Conservation (phyloP, 2,888 invertebrate genomes). For the Clitarchus hookeri region DNA sequence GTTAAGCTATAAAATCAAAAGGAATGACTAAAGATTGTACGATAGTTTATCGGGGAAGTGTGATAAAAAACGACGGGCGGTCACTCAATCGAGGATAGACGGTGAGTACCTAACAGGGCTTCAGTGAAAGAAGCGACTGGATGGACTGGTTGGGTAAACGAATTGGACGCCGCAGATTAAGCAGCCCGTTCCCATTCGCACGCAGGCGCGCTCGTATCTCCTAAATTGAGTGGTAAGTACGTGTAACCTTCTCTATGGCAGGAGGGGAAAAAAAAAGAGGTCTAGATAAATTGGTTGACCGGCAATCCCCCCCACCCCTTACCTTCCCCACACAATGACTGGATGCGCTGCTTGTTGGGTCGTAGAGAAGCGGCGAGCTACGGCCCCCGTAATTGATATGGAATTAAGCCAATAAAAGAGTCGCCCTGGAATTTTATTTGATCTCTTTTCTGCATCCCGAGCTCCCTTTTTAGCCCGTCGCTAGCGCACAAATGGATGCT, state of each 20-base stretch:
- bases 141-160: neutral
- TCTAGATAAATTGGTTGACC: neutral
- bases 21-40: too few species aligned
- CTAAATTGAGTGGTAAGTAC: constrained; percentile 8
- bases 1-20: too few species aligned
- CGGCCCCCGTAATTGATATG: neutral
- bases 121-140: too few species aligned
- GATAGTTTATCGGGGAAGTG: too few species aligned
- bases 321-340: neutral
- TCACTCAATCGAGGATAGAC: too few species aligned
- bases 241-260: neutral
- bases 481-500: neutral
- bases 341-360: neutral
- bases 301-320: neutral
- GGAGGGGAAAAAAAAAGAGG: neutral
- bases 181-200: neutral
- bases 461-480: neutral
- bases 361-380: neutral
- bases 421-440: constrained; percentile 2
- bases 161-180: neutral
- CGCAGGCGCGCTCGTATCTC: neutral
- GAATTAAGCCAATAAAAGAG: constrained; percentile 14
- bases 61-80: too few species aligned
- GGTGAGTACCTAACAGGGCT: too few species aligned
- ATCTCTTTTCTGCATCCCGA: neutral